Evolutionary conservation across 2,888 invertebrate genomes (phyloP), one percentile per base, ranked within the genome.

Genomic region (Chymomyza procnemis): DNA sequence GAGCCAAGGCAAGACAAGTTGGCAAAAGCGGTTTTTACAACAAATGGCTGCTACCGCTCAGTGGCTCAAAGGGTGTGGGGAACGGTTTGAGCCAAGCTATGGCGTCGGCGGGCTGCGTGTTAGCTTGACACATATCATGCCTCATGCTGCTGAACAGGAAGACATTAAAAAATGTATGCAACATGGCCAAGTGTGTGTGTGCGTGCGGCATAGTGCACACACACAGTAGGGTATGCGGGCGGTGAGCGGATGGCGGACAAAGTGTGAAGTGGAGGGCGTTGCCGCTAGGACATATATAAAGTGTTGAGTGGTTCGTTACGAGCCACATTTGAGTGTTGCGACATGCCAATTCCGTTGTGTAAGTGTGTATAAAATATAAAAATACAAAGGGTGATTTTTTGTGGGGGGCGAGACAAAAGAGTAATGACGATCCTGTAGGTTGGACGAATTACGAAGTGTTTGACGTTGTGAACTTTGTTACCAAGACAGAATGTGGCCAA

Each of bases 151-250:
- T 67, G 18, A 52, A 71, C 67, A 60, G 74, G 70, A 73, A 73
- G 75, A 71, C 82, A 80, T 82, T 78, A 74, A 75, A 78, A 78
- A 78, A 78, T 80, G 61, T 73, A 73, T 75, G 73, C 73, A 70
- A 60, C 68, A 59, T 69, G 76, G 66, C 67, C n/a, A 52, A 66
- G 61, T 61, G 67, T 58, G n/a, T n/a, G n/a, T n/a, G n/a, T n/a
- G n/a, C n/a, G n/a, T n/a, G n/a, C n/a, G n/a, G n/a, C n/a, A 46
- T 50, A 63, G 61, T 61, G 50, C 19, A n/a, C n/a, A n/a, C n/a
- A n/a, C n/a, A n/a, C n/a, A n/a, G n/a, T n/a, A 12, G 50, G 18
- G 21, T 19, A 19, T 9, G 19, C 3, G 52, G 52, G 21, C 8
- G 19, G 52, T 8, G 48, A 59, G 67, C n/a, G 57, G 50, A 4